Percentiles rank a stretch among this genome's conserved stretches.
Conservation (phyloP, 2,113 vertebrate genomes). For the Sialia sialis region DNA sequence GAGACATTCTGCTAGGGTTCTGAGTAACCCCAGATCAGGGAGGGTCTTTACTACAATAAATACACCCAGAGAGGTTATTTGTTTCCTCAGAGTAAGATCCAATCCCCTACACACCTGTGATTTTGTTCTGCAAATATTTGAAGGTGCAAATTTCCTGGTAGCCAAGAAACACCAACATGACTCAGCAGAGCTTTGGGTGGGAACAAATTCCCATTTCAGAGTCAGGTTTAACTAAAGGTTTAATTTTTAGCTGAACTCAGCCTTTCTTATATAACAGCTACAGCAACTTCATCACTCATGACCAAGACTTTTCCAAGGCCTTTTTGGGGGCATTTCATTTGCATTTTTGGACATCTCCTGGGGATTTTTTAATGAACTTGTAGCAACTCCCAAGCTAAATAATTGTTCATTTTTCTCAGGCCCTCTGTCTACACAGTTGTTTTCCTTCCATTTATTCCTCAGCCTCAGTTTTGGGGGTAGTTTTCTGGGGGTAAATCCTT, state of each 20-base stretch:
- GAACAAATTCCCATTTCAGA: neutral
- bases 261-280: neutral
- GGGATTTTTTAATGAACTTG: neutral
- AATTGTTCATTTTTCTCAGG: neutral
- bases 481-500: neutral
- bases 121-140: slow-evolving; percentile 31
- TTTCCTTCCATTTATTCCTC: neutral
- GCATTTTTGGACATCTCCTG: neutral
- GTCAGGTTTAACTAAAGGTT: neutral
- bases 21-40: neutral
- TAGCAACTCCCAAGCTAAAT: neutral
- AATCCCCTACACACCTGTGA: neutral
- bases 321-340: neutral
- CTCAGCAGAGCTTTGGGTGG: rapidly evolving
- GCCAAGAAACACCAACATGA: neutral
- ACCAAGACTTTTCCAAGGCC: neutral
- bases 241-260: neutral
- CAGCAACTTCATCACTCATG: neutral
- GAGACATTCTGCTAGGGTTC: neutral
- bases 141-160: neutral
- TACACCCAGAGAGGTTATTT: neutral
- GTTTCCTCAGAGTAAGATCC: neutral
- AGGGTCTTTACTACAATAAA: neutral
- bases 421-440: neutral
- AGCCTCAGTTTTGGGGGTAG: neutral